A percentile compares a stretch with the other conserved stretches of the same genome.
Evolutionary conservation across 2,888 invertebrate genomes (phyloP).

Genomic region (Drosophila histrio): DNA sequence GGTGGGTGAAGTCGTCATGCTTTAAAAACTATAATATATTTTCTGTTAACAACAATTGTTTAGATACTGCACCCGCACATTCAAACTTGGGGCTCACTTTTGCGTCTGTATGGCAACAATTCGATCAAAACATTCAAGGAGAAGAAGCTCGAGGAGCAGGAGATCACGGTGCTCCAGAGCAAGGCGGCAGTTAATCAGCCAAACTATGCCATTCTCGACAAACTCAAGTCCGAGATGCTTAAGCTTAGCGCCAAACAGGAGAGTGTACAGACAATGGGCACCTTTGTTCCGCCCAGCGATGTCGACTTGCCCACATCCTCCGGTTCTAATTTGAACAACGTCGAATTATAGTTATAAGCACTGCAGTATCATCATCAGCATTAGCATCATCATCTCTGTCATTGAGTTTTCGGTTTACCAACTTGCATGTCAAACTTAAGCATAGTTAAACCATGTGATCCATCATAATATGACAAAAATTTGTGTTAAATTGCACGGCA

Average conservation of each 20-base stretch:
- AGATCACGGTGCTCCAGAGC: slow-evolving; percentile 94
- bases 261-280: slow-evolving; percentile 87
- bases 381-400: slow-evolving; percentile 12
- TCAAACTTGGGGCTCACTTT: slow-evolving; percentile 95
- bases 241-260: slow-evolving; percentile 88
- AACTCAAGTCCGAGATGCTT: slow-evolving; percentile 92
- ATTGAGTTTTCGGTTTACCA: slow-evolving; percentile 17
- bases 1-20: slow-evolving; percentile 83
- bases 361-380: background rate
- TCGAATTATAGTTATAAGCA: slow-evolving; percentile 86
- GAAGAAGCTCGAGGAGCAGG: slow-evolving; percentile 95
- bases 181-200: slow-evolving; percentile 95
- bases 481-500: background rate
- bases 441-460: slow-evolving; percentile 44
- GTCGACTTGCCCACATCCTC: slow-evolving; percentile 89
- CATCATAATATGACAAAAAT: slow-evolving; percentile 49
- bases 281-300: slow-evolving; percentile 87
- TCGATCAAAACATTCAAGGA: slow-evolving; percentile 96
- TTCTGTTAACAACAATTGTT: background rate
- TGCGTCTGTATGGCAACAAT: slow-evolving; percentile 96
- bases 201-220: slow-evolving; percentile 94
- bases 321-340: slow-evolving; percentile 91
- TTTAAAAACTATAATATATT: background rate
- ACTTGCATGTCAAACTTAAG: slow-evolving; percentile 38
- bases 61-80: slow-evolving; percentile 97